Evolutionary conservation across 2,797 vertebrate species (phyloP).

Genomic region (Synanceia verrucosa): DNA sequence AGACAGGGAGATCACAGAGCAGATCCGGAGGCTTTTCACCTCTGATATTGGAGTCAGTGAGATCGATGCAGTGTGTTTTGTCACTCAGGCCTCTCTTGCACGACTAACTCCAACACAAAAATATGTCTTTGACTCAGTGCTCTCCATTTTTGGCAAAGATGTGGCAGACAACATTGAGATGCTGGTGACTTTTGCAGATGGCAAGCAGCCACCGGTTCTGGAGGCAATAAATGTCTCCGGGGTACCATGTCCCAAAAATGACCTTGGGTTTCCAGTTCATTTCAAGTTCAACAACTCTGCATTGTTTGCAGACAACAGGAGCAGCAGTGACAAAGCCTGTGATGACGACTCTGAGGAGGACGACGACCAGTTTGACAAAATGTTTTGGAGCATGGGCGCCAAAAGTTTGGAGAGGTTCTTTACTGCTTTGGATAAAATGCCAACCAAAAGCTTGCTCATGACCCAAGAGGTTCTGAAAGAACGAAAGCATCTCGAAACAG

Average conservation of each 20-base stretch:
- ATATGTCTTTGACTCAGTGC: slow-evolving; percentile 40
- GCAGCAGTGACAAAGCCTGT: not conserved
- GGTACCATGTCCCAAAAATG: slow-evolving; percentile 48
- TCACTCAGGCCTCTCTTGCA: slow-evolving; percentile 17
- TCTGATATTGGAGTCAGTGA: slow-evolving; percentile 18
- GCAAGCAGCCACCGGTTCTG: slow-evolving; percentile 50
- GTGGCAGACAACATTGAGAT: slow-evolving; percentile 60
- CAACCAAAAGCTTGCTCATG: slow-evolving; percentile 46
- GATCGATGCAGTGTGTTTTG: slow-evolving; percentile 47
- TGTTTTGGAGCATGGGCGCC: slow-evolving; percentile 69
- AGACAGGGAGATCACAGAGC: not conserved
- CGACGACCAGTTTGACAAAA: slow-evolving; percentile 50
- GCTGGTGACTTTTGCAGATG: slow-evolving; percentile 62
- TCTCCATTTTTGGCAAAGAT: slow-evolving; percentile 50
- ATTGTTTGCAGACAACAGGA: slow-evolving; percentile 42
- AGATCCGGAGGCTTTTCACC: slow-evolving; percentile 43
- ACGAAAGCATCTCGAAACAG: slow-evolving; percentile 14
- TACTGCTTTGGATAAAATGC: slow-evolving; percentile 8
- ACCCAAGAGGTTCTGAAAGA: slow-evolving; percentile 42
- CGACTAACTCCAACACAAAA: slow-evolving; percentile 26
- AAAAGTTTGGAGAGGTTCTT: slow-evolving; percentile 47
- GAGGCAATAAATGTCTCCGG: slow-evolving; percentile 37
- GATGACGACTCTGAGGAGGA: slow-evolving; percentile 29
- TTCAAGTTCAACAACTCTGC: slow-evolving; percentile 77
- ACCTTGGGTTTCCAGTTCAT: slow-evolving; percentile 34